Base-by-base conservation (phyloP, 1,140 invertebrate genomes). In the Babylonia areolata region DNA sequence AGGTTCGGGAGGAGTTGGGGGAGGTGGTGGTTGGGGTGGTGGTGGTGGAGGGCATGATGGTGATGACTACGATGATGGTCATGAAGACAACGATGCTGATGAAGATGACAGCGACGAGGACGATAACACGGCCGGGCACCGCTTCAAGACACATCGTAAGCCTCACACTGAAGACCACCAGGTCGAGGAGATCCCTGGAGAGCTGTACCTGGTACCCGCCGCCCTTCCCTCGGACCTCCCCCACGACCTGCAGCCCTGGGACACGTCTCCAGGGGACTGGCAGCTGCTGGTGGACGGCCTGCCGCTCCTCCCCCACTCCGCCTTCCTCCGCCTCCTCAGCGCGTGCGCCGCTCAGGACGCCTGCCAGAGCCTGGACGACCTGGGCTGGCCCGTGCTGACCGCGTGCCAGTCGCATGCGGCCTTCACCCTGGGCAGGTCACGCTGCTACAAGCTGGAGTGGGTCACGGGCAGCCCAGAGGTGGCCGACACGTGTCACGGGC, bases 261-360 rank as follows among this genome's bases (percentile, higher is more conserved):
- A 87, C 2, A 87, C 87, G 5, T 40, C 40, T 1, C 33, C 28
- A 2, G 46, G 39, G 0, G 90, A 90, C 54, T 83, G 81, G 28
- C n/a, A 87, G n/a, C n/a, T 89, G 35, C 88, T 89, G 37, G 35
- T 89, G 2, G 86, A 89, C 77, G 87, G 85, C 3, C 87, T 82
- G 80, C 87, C 37, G 71, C 80, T 78, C 84, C 86, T 35, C 42
- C 89, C 89, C 88, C 31, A 86, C 81, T 39, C 87, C 35, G 85
- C 88, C 12, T 90, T 90, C 54, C 86, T 86, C 17, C 87, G 89
- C 12, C 86, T 90, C 23, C 84, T 89, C 9, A 88, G 89, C 51
- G 86, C 85, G 64, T 90, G 90, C 73, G 88, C 87, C 0, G 64
- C 80, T 11, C 81, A 82, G 46, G 85, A 86, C 39, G 80, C 39